Conservation (phyloP, 2,888 invertebrate genomes). For the Drosophila hawaiiensis region DNA sequence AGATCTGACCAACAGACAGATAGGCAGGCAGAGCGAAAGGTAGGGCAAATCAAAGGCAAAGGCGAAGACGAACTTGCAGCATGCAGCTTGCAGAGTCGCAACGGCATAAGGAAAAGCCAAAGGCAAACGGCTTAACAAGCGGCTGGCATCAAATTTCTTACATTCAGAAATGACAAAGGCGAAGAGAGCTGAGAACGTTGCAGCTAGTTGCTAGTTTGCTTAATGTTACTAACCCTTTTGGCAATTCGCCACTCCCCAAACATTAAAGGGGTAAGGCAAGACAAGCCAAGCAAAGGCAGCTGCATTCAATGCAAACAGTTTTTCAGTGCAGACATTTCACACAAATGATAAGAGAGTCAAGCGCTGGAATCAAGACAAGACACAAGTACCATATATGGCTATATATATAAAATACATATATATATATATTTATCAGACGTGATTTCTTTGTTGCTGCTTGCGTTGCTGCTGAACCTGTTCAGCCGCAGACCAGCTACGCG, state of each 20-base stretch:
- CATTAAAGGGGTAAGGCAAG: background rate
- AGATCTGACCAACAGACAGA: constrained; percentile 21
- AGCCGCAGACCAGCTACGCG: constrained; percentile 44
- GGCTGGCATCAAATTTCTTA: constrained; percentile 78
- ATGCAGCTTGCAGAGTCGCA: constrained; percentile 28
- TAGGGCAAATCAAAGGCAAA: constrained; percentile 18
- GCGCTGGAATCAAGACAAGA: constrained; percentile 64
- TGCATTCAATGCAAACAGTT: constrained; percentile 43
- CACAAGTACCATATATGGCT: constrained; percentile 33
- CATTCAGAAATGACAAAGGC: constrained; percentile 74
- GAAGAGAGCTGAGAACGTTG: constrained; percentile 15
- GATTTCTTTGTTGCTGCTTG: constrained; percentile 58
- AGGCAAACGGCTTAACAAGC: constrained; percentile 69
- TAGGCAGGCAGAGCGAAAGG: constrained; percentile 3
- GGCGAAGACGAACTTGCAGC: constrained; percentile 9
- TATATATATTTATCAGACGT: constrained; percentile 67
- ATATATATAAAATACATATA: constrained; percentile 21
- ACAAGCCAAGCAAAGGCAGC: constrained; percentile 17
- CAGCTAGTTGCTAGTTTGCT: constrained; percentile 51
- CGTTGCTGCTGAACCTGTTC: constrained; percentile 70
- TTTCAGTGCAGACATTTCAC: constrained; percentile 36
- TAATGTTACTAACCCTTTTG: constrained; percentile 56
- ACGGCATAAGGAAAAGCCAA: constrained; percentile 41
- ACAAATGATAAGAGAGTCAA: constrained; percentile 64
- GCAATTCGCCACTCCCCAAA: constrained; percentile 16